A percentile compares a stretch with the other conserved stretches of the same genome.
Evolutionary conservation across 2,888 invertebrate genomes (phyloP).

Genomic region (Doris montereyensis): DNA sequence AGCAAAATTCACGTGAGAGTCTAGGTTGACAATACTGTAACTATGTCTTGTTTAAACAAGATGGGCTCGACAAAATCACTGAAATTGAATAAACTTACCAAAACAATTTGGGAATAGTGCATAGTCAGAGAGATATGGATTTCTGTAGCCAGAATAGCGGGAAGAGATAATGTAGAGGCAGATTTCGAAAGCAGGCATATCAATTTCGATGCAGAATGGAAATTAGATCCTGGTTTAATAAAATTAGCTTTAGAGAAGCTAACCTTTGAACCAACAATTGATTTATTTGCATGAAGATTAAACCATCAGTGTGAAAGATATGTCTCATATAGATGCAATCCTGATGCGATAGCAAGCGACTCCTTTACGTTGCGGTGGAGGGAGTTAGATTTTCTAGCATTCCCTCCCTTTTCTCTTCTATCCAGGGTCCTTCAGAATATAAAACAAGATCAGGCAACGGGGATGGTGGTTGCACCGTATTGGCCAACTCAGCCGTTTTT

Average conservation of each 20-base stretch:
- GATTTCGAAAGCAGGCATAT: constrained; percentile 18
- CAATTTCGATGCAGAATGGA: constrained; percentile 38
- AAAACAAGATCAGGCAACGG: constrained; percentile 26
- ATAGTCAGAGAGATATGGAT: constrained; percentile 30
- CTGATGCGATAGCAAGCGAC: constrained; percentile 34
- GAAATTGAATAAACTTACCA: constrained; percentile 17
- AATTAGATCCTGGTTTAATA: constrained; percentile 19
- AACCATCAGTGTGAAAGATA: constrained; percentile 34
- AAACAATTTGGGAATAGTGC: constrained; percentile 31
- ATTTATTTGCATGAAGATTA: constrained; percentile 43
- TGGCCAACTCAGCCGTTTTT: constrained; percentile 36
- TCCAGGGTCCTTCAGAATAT: constrained; percentile 35
- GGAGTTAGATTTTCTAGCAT: constrained; percentile 14
- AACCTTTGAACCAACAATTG: constrained; percentile 15
- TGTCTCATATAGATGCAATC: constrained; percentile 39
- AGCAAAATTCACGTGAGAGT: constrained; percentile 4
- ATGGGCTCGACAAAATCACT: constrained; percentile 32
- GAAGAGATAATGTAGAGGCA: constrained; percentile 26
- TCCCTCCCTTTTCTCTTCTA: constrained; percentile 43
- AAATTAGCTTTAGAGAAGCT: neutral
- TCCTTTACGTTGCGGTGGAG: constrained; percentile 38
- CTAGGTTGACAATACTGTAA: constrained; percentile 29
- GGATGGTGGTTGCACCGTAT: constrained; percentile 29
- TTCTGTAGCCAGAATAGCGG: constrained; percentile 33
- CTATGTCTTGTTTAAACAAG: constrained; percentile 28